phyloP scores from a whole-genome alignment of 2,113 vertebrate species.

The Elaphurus davidianus region DNA sequence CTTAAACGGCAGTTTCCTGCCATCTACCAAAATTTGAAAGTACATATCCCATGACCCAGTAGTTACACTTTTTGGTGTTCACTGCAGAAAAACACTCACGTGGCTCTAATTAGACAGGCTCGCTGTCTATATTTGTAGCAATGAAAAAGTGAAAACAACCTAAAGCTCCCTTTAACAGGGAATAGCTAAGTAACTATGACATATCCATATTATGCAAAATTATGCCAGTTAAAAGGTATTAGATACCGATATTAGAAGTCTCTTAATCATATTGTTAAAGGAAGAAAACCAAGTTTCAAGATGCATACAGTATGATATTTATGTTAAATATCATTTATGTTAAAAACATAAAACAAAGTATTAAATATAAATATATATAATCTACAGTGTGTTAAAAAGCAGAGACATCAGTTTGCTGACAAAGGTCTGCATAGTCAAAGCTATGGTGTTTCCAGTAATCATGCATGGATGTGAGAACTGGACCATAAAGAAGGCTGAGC shows the following conservation, averaged over 20 bases:
- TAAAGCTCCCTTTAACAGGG: neutral
- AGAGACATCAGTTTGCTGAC: neutral
- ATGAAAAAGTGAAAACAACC: neutral
- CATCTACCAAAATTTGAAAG: neutral
- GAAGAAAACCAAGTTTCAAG: constrained; percentile 2
- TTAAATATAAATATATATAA: neutral
- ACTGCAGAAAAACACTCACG: neutral
- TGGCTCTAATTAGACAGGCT: neutral
- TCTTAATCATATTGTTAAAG: constrained; percentile 6
- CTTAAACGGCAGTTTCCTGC: neutral
- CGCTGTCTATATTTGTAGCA: neutral
- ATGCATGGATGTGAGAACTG: neutral
- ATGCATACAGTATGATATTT: neutral
- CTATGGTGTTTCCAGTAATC: neutral
- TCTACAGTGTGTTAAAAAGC: neutral
- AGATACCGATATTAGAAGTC: neutral
- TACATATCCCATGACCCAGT: neutral
- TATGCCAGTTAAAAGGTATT: neutral
- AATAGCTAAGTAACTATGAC: neutral
- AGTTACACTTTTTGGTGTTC: neutral
- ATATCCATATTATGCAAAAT: neutral
- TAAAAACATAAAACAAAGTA: neutral
- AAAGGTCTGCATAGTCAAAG: neutral
- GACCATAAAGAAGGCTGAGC: neutral
- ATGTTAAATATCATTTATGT: neutral